Evolutionary conservation across 2,797 vertebrate species (phyloP), one percentile per base, ranked within the genome.

Genomic region (Rousettus madagascariensis): DNA sequence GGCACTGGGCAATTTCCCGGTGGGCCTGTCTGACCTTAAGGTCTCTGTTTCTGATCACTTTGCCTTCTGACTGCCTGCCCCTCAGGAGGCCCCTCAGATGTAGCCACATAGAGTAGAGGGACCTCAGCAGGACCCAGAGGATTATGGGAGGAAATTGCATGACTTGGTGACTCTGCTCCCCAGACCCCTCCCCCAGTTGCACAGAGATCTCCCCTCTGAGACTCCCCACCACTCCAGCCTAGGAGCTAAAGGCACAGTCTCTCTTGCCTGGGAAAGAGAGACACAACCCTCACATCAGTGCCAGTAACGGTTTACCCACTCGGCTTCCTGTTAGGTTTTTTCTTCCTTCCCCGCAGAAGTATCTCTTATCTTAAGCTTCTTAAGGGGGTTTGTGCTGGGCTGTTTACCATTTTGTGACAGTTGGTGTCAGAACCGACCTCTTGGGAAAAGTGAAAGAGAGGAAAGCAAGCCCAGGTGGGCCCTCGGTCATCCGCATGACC

Each of bases 261-360:
- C 33, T 80, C 51, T 69, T 5, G 68, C 83, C 77, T 78, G 6
- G 72, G 49, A 74, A 69, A 69, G 55, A 93, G 13, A 71, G 66
- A 59, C 3, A n/a, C 79, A 79, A 15, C 77, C 74, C 63, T 92
- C 28, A 28, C 63, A 57, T 33, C 19, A 4, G 15, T 30, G 71
- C 51, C 49, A 93, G 82, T 80, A 88, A 95, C 97, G 86, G 97
- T 96, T 97, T 96, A 89, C 97, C 97, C 97, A 41, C 96, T 93
- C 20, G 49, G 95, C 91, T 97, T 97, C 97, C 97, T 97, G 97
- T 97, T 92, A 77, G 79, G 94, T 55, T 94, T 96, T 65, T 49
- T 82, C 75, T 95, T 78, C 93, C 82, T 86, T 68, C 89, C 92
- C 77, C 20, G 1, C 43, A 59, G 59, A 72, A 88, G 75, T 43